phyloP scores from a whole-genome alignment of 1,140 invertebrate genomes.

The Drosophila asahinai region DNA sequence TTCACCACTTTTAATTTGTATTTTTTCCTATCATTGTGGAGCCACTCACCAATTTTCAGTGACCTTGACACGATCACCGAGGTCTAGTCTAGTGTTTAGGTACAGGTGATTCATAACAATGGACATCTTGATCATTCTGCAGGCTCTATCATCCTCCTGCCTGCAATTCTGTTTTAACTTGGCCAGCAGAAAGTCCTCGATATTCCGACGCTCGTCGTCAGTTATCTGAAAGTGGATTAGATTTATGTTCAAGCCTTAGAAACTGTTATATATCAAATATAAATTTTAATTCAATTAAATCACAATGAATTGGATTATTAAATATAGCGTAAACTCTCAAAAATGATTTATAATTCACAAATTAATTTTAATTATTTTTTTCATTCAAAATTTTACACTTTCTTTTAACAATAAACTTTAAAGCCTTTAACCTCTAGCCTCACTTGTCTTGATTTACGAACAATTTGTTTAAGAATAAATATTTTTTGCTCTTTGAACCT shows the following conservation, averaged over 20 bases:
- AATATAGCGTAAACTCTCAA: not conserved
- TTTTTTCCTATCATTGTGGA: not conserved
- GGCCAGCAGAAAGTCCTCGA: slow-evolving; percentile 89
- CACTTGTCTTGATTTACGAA: not conserved
- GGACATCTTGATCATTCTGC: slow-evolving; percentile 92
- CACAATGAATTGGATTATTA: not conserved
- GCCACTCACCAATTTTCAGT: slow-evolving; percentile 88
- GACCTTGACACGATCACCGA: slow-evolving; percentile 91
- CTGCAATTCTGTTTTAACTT: slow-evolving; percentile 91
- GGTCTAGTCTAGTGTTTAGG: slow-evolving; percentile 91
- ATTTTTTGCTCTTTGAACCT: not conserved
- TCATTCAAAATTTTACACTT: not conserved
- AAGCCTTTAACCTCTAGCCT: not conserved
- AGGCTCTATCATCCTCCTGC: slow-evolving; percentile 90
- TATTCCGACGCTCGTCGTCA: slow-evolving; percentile 70
- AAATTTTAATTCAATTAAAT: not conserved
- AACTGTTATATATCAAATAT: not conserved
- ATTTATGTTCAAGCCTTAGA: not conserved
- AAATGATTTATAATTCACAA: too few species aligned
- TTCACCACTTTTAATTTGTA: too few species aligned
- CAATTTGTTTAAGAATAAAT: not conserved
- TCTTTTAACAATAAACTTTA: not conserved
- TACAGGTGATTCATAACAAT: slow-evolving; percentile 92
- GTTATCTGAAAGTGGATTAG: slow-evolving; percentile 55
- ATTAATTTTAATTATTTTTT: not conserved